Evolutionary conservation across 2,888 invertebrate species (phyloP), one percentile per base, ranked within the genome.

Genomic region (Pherbina coryleti): DNA sequence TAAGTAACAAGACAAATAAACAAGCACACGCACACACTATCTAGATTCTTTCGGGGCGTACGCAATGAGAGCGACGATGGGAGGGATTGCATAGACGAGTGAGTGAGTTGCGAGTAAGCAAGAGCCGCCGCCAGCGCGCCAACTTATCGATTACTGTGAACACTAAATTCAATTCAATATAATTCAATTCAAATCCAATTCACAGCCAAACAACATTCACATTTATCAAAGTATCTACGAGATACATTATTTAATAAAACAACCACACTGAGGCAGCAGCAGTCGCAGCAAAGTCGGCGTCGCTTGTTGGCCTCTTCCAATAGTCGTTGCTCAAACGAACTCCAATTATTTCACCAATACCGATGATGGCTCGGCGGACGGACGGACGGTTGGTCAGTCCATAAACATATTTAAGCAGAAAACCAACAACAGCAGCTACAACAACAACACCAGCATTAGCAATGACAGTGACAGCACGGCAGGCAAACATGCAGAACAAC

Each of bases 61-160:
- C 69, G 69, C 69, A 69, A 69, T 51, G 69, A 44, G 34, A 3
- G 64, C 64, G 34, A 34, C 31, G 19, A 34, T 64, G 25, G 64
- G 17, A 14, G 2, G 44, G 1, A 11, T 11, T 11, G 11, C 44
- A 44, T 7, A 2, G 3, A 1, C 44, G 34, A 64, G 22, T 25
- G 22, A 60, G 25, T 14, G 28, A 60, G 25, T 1, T 3, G 25
- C 25, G 19, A 25, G 60, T 31, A 7, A 11, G 60, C 28, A 60
- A 67, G 44, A 44, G 44, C 44, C 44, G 44, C 44, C 44, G 44
- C 44, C 71, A 73, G 77, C 76, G 44, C 76, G 71, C 71, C 78
- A 74, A 80, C 75, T 80, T 80, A 78, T 80, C 77, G 79, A 80
- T 80, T 80, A 72, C 75, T 78, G 72, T 75, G 67, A 76, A 69